Evolutionary conservation across 2,888 invertebrate genomes (phyloP).

Genomic region (Amphipyra tragopoginis): DNA sequence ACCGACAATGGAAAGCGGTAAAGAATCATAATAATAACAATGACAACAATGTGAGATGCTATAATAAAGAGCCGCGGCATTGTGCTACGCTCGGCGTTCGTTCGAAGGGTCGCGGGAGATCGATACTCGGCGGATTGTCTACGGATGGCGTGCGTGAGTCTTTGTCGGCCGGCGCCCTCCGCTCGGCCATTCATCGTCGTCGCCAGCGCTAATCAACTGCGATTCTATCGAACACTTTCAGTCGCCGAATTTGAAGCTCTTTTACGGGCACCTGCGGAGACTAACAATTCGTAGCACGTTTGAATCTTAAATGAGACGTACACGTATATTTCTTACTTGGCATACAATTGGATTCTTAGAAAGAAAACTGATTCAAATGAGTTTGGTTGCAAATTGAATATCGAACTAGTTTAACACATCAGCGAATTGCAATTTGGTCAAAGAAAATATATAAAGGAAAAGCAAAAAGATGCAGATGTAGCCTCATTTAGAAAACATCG

Average conservation of each 20-base stretch:
- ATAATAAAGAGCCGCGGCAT: constrained; percentile 90
- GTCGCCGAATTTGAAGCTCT: constrained; percentile 50
- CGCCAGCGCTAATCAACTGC: constrained; percentile 78
- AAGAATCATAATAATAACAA: constrained; percentile 91
- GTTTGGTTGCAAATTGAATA: constrained; percentile 1
- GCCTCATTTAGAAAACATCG: not conserved
- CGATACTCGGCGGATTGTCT: constrained; percentile 88
- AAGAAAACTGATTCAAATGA: constrained; percentile 24
- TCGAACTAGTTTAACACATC: not conserved
- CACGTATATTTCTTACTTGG: constrained; percentile 34
- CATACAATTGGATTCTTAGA: constrained; percentile 20
- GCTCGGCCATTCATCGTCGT: constrained; percentile 75
- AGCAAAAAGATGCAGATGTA: not conserved
- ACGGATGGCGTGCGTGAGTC: constrained; percentile 85
- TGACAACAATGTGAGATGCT: constrained; percentile 90
- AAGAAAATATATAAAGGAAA: not conserved
- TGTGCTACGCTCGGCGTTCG: constrained; percentile 88
- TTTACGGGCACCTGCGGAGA: constrained; percentile 48
- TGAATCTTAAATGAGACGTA: constrained; percentile 56
- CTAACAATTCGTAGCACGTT: constrained; percentile 52
- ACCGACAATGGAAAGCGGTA: constrained; percentile 90
- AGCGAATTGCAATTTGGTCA: not conserved
- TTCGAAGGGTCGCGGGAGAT: constrained; percentile 89
- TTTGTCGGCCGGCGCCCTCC: constrained; percentile 76
- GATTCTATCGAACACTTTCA: constrained; percentile 62